Base-by-base conservation (phyloP, 1,140 invertebrate genomes). In the Latrodectus geometricus region DNA sequence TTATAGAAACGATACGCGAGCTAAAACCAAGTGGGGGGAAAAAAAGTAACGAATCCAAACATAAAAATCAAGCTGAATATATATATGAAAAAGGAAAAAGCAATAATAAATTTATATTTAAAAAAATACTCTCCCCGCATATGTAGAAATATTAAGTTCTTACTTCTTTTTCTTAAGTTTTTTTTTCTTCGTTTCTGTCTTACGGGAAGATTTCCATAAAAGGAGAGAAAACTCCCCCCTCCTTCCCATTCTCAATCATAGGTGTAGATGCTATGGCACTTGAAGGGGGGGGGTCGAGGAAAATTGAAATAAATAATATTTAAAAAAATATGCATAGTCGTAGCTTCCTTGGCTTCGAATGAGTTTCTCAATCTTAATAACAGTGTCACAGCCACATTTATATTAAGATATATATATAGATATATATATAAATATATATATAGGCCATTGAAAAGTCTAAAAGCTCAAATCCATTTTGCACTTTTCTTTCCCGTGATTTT, bases 81-180 rank as follows among this genome's bases (percentile, higher is more conserved):
- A 21, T 50, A 50, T 23, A 74, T 9, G 72, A 8, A 9, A 2
- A 15, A 52, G n/a, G 17, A 84, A 84, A 76, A 76, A 68, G 61
- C 21, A 48, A 76, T 84, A 84, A 84, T 84, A 84, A 84, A 84
- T 84, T 66, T 76, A 76, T 84, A 21, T 21, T 52, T 52, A 74
- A 76, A 73, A 49, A 82, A 82, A 84, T 75, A 75, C 14, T 14
- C 15, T 23, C 65, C 8, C 72, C 73, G 61, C 73, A 54, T 73
- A 84, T 84, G 82, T 84, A 76, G 76, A 75, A 84, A 84, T 84
- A 84, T 84, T 84, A 84, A 84, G 82, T 84, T 84, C 82, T 84
- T 76, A 35, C 20, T 23, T 66, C n/a, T n/a, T 84, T 75, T 76
- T 66, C 70, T 20, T 61, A 20, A 66, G 49, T 17, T 68, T 56